Percentiles rank a stretch among this genome's conserved stretches.
These are phyloP conservation scores for Invenusta paracnida DNA, from an alignment of 2,888 invertebrate species.

Conservation along the genomic window DNA sequence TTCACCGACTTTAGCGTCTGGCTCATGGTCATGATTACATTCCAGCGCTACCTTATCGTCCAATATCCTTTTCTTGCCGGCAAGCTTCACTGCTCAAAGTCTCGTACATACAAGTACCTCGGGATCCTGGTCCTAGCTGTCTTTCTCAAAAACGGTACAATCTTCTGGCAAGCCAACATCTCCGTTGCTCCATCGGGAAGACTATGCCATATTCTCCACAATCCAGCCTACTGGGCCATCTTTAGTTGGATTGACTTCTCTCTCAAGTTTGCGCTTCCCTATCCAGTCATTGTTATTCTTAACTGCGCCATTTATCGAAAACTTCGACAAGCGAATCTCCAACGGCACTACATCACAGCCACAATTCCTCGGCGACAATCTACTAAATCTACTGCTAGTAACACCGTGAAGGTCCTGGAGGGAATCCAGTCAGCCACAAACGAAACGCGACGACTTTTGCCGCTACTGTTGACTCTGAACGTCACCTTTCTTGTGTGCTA, in stretches of 20 bases:
- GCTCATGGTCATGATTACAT: background rate
- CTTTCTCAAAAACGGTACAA: background rate
- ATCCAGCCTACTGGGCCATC: background rate
- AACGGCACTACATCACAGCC: background rate
- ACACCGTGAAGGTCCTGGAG: background rate
- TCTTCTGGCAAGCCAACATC: background rate
- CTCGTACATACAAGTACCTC: background rate
- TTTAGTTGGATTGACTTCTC: background rate
- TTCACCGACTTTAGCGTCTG: background rate
- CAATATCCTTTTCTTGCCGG: background rate
- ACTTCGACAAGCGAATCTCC: background rate
- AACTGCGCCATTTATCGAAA: conserved; percentile 14
- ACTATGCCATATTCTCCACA: background rate
- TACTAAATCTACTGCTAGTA: background rate
- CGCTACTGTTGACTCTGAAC: background rate
- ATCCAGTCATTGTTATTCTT: background rate
- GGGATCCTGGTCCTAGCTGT: background rate
- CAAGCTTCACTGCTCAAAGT: background rate
- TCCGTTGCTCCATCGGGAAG: background rate
- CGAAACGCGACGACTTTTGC: background rate
- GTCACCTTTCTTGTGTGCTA: conserved; percentile 9
- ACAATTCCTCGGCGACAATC: background rate
- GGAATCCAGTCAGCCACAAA: background rate
- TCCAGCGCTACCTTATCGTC: background rate
- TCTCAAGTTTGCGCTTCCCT: background rate